Percentiles rank a stretch among this genome's conserved stretches.
phyloP scores from a whole-genome alignment of 2,113 vertebrate species.

The Cebidichthys violaceus region DNA sequence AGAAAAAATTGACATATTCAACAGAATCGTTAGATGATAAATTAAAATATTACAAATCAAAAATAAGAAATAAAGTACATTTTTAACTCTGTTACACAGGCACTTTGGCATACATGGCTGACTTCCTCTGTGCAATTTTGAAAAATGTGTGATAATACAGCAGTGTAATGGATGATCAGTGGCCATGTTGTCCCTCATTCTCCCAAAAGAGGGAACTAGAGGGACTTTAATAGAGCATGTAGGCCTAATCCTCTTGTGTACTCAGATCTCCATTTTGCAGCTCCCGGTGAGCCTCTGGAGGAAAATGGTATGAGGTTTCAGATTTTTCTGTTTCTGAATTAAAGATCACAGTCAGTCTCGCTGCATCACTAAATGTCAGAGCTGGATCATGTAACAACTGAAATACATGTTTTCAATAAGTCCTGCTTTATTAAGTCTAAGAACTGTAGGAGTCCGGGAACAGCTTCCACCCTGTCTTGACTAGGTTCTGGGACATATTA shows the following conservation, averaged over 20 bases:
- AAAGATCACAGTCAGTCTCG: slow-evolving; percentile 17
- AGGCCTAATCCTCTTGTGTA: background rate
- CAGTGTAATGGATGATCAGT: background rate
- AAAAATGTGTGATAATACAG: slow-evolving; percentile 1
- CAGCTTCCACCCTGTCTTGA: background rate
- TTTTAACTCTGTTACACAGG: no score
- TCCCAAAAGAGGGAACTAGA: slow-evolving; percentile 70
- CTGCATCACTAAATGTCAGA: slow-evolving; percentile 11
- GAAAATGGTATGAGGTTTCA: slow-evolving; percentile 27
- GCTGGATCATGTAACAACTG: slow-evolving; percentile 13
- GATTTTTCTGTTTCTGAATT: slow-evolving; percentile 19
- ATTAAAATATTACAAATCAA: no score
- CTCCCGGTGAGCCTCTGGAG: slow-evolving; percentile 2
- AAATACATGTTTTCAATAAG: slow-evolving; percentile 35
- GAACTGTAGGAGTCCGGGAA: slow-evolving; percentile 28
- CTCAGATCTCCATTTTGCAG: slow-evolving; percentile 32
- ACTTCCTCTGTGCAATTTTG: background rate
- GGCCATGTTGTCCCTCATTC: slow-evolving; percentile 11
- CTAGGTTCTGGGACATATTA: slow-evolving; percentile 40
- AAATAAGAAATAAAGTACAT: no score
- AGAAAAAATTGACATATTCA: no score
- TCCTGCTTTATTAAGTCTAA: background rate
- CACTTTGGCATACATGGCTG: background rate
- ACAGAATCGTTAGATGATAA: no score
- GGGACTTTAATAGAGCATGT: slow-evolving; percentile 1